These are phyloP conservation scores for Acanthococcus lagerstroemiae DNA, from an alignment of 2,888 invertebrate genomes.

Conservation along the genomic window DNA sequence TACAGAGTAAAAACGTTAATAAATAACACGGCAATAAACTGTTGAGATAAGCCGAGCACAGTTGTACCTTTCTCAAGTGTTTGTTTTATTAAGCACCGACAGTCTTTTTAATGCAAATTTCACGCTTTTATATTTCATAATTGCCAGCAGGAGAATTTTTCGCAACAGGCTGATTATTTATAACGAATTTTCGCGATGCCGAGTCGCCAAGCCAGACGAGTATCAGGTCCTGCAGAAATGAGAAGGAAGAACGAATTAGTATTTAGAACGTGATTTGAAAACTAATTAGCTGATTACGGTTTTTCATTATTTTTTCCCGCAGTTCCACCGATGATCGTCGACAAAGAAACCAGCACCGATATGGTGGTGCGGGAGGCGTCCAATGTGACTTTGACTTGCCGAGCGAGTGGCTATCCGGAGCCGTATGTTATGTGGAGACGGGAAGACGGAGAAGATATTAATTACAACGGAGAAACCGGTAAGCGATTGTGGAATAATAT, in stretches of 20 bases:
- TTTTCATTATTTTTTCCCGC: slow-evolving; percentile 38
- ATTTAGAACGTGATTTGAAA: too few species aligned
- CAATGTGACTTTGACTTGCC: slow-evolving; percentile 77
- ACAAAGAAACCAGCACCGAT: slow-evolving; percentile 81
- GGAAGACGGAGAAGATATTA: slow-evolving; percentile 79
- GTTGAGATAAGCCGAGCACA: not conserved
- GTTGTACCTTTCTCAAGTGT: not conserved
- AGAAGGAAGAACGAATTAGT: too few species aligned
- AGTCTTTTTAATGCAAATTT: not conserved
- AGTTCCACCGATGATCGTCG: slow-evolving; percentile 86
- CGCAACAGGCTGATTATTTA: not conserved
- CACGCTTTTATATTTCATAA: too few species aligned
- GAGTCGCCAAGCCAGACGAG: too few species aligned
- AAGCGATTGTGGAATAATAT: too few species aligned
- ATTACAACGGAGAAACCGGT: slow-evolving; percentile 83
- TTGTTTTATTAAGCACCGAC: not conserved
- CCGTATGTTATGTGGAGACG: slow-evolving; percentile 89
- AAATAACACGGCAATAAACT: not conserved
- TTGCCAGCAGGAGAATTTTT: not conserved
- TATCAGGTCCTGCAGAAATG: too few species aligned
- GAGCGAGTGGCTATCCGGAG: slow-evolving; percentile 78
- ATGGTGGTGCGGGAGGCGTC: slow-evolving; percentile 83
- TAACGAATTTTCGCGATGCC: too few species aligned
- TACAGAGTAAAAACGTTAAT: not conserved
- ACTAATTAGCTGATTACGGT: too few species aligned